A percentile compares a stretch with the other conserved stretches of the same genome.
Evolutionary conservation across 2,113 vertebrate species (phyloP).

Genomic region (Urocolius indicus): DNA sequence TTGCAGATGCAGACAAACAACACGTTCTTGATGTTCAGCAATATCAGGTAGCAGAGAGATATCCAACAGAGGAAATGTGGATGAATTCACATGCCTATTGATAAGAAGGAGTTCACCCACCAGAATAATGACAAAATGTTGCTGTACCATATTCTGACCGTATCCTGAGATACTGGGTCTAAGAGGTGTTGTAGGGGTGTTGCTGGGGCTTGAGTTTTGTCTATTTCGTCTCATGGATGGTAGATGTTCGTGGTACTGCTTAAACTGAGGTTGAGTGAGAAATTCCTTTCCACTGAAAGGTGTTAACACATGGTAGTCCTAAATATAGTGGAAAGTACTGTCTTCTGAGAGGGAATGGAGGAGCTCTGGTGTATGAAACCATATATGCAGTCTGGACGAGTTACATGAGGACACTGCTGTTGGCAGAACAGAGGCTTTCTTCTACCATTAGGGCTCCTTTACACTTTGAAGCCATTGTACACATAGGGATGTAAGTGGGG

Average conservation of each 20-base stretch:
- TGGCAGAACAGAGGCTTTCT: slow-evolving; percentile 4
- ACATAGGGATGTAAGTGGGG: not conserved
- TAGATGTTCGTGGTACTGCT: not conserved
- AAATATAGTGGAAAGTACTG: slow-evolving; percentile 52
- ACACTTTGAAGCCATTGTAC: not conserved
- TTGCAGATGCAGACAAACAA: not conserved
- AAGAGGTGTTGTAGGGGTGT: not conserved
- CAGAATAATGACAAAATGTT: not conserved
- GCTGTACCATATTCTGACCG: not conserved
- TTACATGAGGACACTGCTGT: slow-evolving; percentile 15
- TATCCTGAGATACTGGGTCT: not conserved
- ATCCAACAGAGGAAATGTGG: not conserved
- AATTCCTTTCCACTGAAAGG: slow-evolving; percentile 12
- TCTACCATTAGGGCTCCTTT: not conserved
- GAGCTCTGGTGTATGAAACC: slow-evolving; percentile 29
- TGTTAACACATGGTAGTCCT: slow-evolving; percentile 37
- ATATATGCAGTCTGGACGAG: slow-evolving; percentile 13
- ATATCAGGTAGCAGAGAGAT: not conserved
- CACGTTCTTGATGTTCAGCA: not conserved
- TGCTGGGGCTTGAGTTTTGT: not conserved
- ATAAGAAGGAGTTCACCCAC: not conserved
- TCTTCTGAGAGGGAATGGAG: slow-evolving; percentile 22
- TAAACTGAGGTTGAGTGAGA: not conserved
- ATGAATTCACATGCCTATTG: fast-evolving
- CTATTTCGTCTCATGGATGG: not conserved